These are phyloP conservation scores for Oreocharis arfaki DNA, from an alignment of 2,113 vertebrate species.

Conservation along the genomic window DNA sequence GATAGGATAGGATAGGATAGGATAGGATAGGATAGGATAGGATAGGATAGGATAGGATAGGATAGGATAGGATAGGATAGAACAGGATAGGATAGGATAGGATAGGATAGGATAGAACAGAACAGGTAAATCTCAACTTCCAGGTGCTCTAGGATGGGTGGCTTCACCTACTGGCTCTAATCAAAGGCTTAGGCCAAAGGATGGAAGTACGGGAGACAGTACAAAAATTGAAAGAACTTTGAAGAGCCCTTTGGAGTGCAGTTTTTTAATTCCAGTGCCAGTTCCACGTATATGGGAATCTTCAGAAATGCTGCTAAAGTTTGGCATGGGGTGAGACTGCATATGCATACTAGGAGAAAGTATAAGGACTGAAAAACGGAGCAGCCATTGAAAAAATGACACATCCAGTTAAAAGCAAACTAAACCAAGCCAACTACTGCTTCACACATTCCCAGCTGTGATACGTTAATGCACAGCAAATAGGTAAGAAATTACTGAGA, in stretches of 20 bases:
- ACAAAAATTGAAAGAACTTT: neutral
- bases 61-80: neutral
- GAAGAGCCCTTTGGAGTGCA: neutral
- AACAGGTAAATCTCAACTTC: neutral
- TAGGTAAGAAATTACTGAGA: neutral
- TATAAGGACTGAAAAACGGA: neutral
- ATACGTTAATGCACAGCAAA: neutral
- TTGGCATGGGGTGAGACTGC: neutral
- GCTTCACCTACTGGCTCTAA: neutral
- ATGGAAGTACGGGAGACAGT: neutral
- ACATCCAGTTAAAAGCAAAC: neutral
- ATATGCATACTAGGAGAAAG: neutral
- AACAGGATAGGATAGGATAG: neutral
- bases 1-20: neutral
- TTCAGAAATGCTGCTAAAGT: neutral
- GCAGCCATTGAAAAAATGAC: neutral
- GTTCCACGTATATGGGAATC: neutral
- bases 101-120: neutral
- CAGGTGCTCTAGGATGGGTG: neutral
- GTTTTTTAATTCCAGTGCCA: neutral
- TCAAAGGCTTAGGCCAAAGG: neutral
- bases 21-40: neutral
- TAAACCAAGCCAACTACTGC: neutral
- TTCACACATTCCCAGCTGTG: neutral
- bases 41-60: neutral